These are phyloP conservation scores for Troides helena DNA, from an alignment of 2,888 invertebrate species.

Conservation along the genomic window DNA sequence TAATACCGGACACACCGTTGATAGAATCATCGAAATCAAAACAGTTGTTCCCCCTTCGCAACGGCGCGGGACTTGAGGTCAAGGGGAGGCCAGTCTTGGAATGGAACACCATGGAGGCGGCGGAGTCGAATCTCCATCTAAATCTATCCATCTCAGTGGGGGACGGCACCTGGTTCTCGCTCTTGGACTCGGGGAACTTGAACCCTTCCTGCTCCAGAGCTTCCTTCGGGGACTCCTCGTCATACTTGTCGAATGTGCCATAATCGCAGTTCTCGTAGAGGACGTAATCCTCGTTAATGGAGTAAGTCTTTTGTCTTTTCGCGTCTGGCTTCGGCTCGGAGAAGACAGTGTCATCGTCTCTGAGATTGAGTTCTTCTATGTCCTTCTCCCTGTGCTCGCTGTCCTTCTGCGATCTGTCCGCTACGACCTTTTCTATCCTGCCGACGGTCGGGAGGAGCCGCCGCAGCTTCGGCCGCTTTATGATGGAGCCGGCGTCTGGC, in stretches of 20 bases:
- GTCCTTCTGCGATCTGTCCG: slow-evolving; percentile 52
- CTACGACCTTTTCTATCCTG: slow-evolving; percentile 61
- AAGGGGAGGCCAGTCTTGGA: slow-evolving; percentile 89
- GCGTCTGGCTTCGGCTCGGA: slow-evolving; percentile 50
- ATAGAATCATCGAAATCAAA: slow-evolving; percentile 92
- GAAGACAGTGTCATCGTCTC: slow-evolving; percentile 67
- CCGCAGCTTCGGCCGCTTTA: slow-evolving; percentile 69
- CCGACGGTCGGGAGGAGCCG: slow-evolving; percentile 62
- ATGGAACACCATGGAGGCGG: slow-evolving; percentile 92
- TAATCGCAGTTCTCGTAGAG: slow-evolving; percentile 72
- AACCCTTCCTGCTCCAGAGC: slow-evolving; percentile 45
- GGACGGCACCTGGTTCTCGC: slow-evolving; percentile 81
- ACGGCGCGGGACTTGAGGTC: slow-evolving; percentile 92
- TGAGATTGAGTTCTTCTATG: slow-evolving; percentile 60
- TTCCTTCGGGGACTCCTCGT: slow-evolving; percentile 54
- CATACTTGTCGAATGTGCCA: slow-evolving; percentile 62
- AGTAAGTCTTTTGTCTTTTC: slow-evolving; percentile 66
- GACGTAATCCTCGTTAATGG: slow-evolving; percentile 63
- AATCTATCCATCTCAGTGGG: slow-evolving; percentile 86
- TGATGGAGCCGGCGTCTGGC: slow-evolving; percentile 46
- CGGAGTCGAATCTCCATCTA: slow-evolving; percentile 86
- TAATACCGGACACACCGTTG: slow-evolving; percentile 88
- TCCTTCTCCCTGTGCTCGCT: slow-evolving; percentile 45
- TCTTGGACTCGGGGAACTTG: slow-evolving; percentile 50
- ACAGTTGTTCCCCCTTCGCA: slow-evolving; percentile 86